Percentiles rank a stretch among this genome's conserved stretches.
phyloP scores from a whole-genome alignment of 1,140 invertebrate species.

The Probaryconus sp. region DNA sequence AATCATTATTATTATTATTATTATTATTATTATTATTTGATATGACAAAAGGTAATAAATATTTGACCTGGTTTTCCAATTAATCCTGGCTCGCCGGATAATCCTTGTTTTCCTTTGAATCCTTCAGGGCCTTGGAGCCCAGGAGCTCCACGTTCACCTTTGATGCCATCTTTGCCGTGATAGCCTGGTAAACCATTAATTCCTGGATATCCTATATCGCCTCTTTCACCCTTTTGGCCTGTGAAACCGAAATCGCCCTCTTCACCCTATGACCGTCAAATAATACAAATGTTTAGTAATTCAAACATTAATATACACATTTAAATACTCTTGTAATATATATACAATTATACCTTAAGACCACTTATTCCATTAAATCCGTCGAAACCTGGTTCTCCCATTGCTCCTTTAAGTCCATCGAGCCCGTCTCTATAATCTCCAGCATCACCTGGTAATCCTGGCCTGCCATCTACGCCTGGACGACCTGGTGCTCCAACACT shows the following conservation, averaged over 20 bases:
- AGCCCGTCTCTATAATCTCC: slow-evolving; percentile 70
- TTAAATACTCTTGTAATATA: no score
- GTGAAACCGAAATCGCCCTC: slow-evolving; percentile 74
- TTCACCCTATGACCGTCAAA: slow-evolving; percentile 72
- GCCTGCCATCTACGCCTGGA: slow-evolving; percentile 76
- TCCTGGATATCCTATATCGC: slow-evolving; percentile 74
- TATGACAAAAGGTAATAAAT: not conserved
- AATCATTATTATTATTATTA: no score
- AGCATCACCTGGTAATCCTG: slow-evolving; percentile 79
- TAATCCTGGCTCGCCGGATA: slow-evolving; percentile 78
- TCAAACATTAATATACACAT: no score
- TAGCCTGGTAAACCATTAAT: slow-evolving; percentile 71
- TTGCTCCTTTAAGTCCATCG: slow-evolving; percentile 72
- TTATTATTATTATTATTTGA: not conserved
- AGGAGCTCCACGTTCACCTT: slow-evolving; percentile 74
- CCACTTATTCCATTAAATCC: slow-evolving; percentile 77
- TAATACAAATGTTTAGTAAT: no score
- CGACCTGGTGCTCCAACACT: slow-evolving; percentile 77
- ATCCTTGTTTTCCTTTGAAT: slow-evolving; percentile 76
- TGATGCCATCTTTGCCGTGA: slow-evolving; percentile 72
- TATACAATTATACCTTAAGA: slow-evolving; percentile 69
- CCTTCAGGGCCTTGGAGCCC: slow-evolving; percentile 72
- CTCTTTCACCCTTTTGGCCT: slow-evolving; percentile 74
- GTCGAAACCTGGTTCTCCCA: slow-evolving; percentile 75
- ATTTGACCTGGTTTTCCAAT: slow-evolving; percentile 77